These are phyloP conservation scores for Hydriomena furcata DNA, from an alignment of 2,888 invertebrate genomes.

Conservation along the genomic window DNA sequence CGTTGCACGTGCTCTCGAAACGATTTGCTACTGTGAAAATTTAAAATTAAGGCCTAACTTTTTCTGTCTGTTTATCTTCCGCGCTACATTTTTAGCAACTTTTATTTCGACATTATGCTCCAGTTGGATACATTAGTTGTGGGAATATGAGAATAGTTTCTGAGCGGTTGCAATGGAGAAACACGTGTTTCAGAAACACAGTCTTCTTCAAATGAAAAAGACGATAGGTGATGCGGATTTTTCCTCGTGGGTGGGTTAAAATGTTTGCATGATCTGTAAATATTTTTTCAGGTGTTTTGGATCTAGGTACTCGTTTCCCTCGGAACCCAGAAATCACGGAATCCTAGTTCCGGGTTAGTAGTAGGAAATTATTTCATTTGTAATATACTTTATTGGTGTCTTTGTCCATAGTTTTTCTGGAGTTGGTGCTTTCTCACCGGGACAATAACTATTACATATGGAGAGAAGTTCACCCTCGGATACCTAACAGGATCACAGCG, in stretches of 20 bases:
- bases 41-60: slow-evolving; percentile 32
- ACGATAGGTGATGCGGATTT: no score
- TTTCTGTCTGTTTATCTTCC: slow-evolving; percentile 32
- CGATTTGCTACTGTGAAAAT: slow-evolving; percentile 45
- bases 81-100: slow-evolving; percentile 28
- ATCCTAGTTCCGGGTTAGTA: no score
- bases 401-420: slow-evolving; percentile 64
- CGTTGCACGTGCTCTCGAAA: slow-evolving; percentile 59
- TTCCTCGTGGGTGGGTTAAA: no score
- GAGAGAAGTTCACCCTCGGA: slow-evolving; percentile 89
- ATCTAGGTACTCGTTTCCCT: no score
- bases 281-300: no score
- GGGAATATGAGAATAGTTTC: slow-evolving; percentile 5
- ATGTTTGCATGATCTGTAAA: no score
- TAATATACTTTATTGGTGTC: not conserved
- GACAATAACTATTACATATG: slow-evolving; percentile 46
- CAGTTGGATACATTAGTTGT: slow-evolving; percentile 9
- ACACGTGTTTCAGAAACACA: not conserved
- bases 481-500: slow-evolving; percentile 94
- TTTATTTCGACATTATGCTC: slow-evolving; percentile 19
- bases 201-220: no score
- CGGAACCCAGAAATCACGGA: no score
- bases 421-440: slow-evolving; percentile 58
- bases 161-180: not conserved
- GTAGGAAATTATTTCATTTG: no score